These are phyloP conservation scores for Pedetes capensis DNA, from an alignment of 2,113 vertebrate species.

Conservation along the genomic window DNA sequence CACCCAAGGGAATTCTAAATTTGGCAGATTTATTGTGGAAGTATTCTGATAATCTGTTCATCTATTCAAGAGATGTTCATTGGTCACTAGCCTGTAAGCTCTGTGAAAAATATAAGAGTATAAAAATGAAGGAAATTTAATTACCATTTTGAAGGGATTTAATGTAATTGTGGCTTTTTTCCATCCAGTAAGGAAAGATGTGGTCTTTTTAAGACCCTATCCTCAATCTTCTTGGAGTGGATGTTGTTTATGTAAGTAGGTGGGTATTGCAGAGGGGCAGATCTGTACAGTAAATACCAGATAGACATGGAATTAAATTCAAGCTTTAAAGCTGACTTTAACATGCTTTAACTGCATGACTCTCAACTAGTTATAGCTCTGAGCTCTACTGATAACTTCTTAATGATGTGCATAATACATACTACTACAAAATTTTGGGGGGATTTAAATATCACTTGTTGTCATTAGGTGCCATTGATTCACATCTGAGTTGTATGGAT, in stretches of 20 bases:
- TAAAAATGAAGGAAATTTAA: background rate
- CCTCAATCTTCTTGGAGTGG: background rate
- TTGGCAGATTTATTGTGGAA: slow-evolving; percentile 8
- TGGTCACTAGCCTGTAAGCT: background rate
- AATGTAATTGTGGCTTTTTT: background rate
- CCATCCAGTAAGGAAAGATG: background rate
- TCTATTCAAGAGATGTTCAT: background rate
- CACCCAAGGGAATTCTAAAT: background rate
- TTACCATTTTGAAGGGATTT: background rate
- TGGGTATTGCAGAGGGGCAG: background rate
- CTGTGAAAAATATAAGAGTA: background rate
- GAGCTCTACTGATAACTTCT: background rate
- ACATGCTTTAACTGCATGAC: background rate
- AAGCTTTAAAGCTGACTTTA: background rate
- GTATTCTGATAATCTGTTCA: slow-evolving; percentile 3
- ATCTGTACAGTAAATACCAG: background rate
- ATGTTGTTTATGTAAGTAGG: background rate
- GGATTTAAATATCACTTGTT: background rate
- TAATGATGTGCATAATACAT: background rate
- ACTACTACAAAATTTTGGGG: background rate
- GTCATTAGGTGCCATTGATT: no score
- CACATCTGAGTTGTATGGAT: no score
- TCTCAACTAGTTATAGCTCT: background rate
- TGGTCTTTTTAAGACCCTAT: background rate
- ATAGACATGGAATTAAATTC: background rate